Base-by-base conservation (phyloP, 2,113 vertebrate genomes). In the Hippoglossus stenolepis region DNA sequence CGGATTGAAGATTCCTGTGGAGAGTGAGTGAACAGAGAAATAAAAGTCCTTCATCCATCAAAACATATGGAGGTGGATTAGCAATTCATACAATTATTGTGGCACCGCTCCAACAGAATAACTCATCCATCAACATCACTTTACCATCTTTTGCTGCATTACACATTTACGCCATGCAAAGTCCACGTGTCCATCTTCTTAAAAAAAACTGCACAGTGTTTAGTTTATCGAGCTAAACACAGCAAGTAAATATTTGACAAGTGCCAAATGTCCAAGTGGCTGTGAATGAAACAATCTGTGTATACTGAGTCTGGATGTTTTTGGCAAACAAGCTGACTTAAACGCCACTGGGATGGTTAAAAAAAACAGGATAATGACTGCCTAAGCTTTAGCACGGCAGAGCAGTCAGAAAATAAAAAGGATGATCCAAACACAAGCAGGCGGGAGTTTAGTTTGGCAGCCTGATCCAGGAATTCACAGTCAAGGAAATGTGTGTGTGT, bases 181-280 rank as follows among this genome's bases (percentile, higher is more conserved):
- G 77, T 80, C 84, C 63, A 43, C 20, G 24, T 49, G 13, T 49
- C 24, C 56, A 24, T 63, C 3, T 12, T 20, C 21, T 24, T 43
- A 43, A 43, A 43, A 43, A 43, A 43, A 43, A 43, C 40, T 43
- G 40, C 10, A 21, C 5, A 35, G 20, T 66, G 13, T 73, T 70
- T 35, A 35, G 68, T 57, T 73, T 72, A 61, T 43, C 14, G 57
- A 76, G 21, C 38, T 68, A 65, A 91, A 86, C 70, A 38, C 35
- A 67, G 49, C 4, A 21, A 12, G 60, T 79, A 83, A 89, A 89
- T 89, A 87, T 90, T 91, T 70, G 61, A 53, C 26, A 43, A 43
- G 24, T 47, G 65, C 14, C 67, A 76, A 26, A 47, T n/a, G 38
- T 54, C 26, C 65, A 81, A 61, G 61, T 63, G 40, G 49, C n/a